These are phyloP conservation scores for Zaprionus inermis DNA, from an alignment of 1,140 invertebrate genomes.

Conservation along the genomic window DNA sequence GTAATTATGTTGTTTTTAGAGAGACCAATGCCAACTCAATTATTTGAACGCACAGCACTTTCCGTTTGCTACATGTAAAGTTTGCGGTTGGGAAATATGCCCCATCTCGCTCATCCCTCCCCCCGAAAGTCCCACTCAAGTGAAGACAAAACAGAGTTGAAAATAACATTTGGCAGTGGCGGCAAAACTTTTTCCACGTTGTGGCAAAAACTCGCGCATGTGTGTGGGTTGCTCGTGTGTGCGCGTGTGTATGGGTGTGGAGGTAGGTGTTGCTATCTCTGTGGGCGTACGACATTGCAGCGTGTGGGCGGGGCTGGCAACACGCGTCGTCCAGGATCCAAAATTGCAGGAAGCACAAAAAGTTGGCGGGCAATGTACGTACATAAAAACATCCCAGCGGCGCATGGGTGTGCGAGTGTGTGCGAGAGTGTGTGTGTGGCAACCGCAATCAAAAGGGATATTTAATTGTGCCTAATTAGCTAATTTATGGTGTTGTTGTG, in stretches of 20 bases:
- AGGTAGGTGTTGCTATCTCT: conserved; percentile 32
- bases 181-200: conserved; percentile 76
- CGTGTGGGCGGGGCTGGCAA: conserved; percentile 63
- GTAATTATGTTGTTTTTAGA: conserved; percentile 82
- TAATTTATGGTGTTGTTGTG: conserved; percentile 71
- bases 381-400: conserved; percentile 44
- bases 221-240: background rate
- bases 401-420: conserved; percentile 30
- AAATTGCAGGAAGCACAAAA: conserved; percentile 72
- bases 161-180: conserved; percentile 75
- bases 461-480: conserved; percentile 81
- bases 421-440: conserved; percentile 33
- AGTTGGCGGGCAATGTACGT: conserved; percentile 48
- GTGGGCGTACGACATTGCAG: conserved; percentile 62
- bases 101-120: conserved; percentile 1
- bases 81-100: conserved; percentile 74
- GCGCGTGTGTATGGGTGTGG: conserved; percentile 26
- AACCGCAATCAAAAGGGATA: conserved; percentile 80
- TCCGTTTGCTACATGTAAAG: conserved; percentile 73
- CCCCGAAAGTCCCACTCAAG: background rate
- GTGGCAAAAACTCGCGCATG: conserved; percentile 61
- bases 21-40: conserved; percentile 81
- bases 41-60: conserved; percentile 71
- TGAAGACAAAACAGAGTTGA: conserved; percentile 69
- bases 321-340: conserved; percentile 59